Evolutionary conservation across 2,797 vertebrate species (phyloP).

Genomic region (Enoplosus armatus): DNA sequence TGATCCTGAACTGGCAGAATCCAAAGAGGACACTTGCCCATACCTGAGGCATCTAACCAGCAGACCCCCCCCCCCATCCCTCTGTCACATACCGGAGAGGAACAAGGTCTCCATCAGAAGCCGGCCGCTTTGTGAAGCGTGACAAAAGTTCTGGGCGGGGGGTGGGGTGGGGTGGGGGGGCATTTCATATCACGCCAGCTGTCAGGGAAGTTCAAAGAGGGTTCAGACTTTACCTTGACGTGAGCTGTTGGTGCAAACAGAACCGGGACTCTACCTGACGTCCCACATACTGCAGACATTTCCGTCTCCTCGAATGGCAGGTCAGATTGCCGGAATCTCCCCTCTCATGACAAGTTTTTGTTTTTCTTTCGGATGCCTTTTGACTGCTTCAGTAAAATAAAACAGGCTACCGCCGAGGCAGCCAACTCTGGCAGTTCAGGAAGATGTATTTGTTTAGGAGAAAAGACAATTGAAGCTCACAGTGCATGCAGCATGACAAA

Average conservation of each 20-base stretch:
- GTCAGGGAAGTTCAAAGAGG: conserved; percentile 74
- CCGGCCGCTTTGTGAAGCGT: conserved; percentile 65
- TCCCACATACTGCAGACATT: conserved; percentile 51
- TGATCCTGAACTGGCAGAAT: conserved; percentile 23
- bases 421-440: conserved; percentile 32
- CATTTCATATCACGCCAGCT: conserved; percentile 63
- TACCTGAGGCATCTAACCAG: conserved; percentile 37
- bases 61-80: conserved; percentile 15
- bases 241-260: conserved; percentile 65
- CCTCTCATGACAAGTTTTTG: conserved; percentile 60
- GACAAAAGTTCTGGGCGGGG: conserved; percentile 57
- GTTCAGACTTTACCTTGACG: conserved; percentile 72
- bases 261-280: conserved; percentile 53
- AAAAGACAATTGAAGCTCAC: conserved; percentile 14
- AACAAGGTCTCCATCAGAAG: conserved; percentile 61
- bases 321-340: conserved; percentile 52
- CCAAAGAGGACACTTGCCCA: conserved; percentile 8
- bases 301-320: conserved; percentile 54
- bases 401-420: conserved; percentile 21
- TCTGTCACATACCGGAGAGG: conserved; percentile 32
- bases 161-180: conserved; percentile 6
- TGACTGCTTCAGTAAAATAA: conserved; percentile 43
- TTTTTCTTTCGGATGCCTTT: conserved; percentile 57
- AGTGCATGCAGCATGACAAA: conserved; percentile 18
- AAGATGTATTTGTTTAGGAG: conserved; percentile 30